phyloP scores from a whole-genome alignment of 2,113 vertebrate species.

The Myodes glareolus region DNA sequence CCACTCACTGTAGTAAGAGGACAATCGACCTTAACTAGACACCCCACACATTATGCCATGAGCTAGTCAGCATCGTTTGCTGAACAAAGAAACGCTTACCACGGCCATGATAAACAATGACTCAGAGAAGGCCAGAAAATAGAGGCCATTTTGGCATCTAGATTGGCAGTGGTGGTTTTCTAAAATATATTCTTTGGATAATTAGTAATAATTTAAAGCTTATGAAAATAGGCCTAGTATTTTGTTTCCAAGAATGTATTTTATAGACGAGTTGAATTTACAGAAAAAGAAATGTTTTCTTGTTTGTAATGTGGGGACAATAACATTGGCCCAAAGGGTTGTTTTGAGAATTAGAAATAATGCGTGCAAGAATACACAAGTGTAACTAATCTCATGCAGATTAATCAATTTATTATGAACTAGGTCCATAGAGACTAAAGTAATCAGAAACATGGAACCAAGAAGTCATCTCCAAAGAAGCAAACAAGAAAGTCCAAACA shows the following conservation, averaged over 20 bases:
- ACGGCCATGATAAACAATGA: neutral
- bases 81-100: neutral
- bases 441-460: neutral
- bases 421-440: neutral
- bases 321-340: neutral
- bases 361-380: neutral
- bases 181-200: neutral
- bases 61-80: neutral
- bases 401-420: conserved; percentile 40
- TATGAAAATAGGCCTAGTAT: neutral
- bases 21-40: neutral
- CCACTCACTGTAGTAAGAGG: neutral
- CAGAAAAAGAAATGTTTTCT: conserved; percentile 9
- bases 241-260: conserved; percentile 26
- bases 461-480: neutral
- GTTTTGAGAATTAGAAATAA: conserved; percentile 49
- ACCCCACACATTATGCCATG: neutral
- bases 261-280: neutral
- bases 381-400: conserved; percentile 42
- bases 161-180: neutral
- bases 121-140: neutral
- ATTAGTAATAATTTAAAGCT: neutral
- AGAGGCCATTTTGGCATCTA: neutral
- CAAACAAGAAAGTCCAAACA: neutral
- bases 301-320: conserved; percentile 30